Evolutionary conservation across 2,113 vertebrate genomes (phyloP).

Genomic region (Ovibos moschatus): DNA sequence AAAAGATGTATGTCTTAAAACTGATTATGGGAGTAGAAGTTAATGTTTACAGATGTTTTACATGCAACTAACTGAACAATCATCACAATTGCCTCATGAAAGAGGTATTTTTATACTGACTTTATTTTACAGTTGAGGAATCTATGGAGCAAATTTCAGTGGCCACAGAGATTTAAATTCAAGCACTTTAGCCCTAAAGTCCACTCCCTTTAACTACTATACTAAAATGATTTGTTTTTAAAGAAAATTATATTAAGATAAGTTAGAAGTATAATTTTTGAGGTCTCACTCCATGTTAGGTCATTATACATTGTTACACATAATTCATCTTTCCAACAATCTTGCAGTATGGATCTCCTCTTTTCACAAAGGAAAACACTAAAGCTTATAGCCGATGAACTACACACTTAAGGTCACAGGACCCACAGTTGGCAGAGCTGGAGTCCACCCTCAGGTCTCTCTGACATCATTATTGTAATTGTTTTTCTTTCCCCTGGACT

Average conservation of each 20-base stretch:
- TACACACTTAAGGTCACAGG: rapidly evolving
- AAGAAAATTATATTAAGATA: neutral
- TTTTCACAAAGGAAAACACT: neutral
- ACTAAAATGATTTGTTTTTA: neutral
- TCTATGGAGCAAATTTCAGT: neutral
- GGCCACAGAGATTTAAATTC: neutral
- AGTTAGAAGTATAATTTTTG: neutral
- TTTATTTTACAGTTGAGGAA: neutral
- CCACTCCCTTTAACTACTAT: neutral
- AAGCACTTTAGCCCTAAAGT: neutral
- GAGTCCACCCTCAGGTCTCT: neutral
- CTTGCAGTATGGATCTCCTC: neutral
- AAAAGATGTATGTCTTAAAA: neutral
- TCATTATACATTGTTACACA: neutral
- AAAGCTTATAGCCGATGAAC: neutral
- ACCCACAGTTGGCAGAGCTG: no score
- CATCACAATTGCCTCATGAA: neutral
- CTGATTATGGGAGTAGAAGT: neutral
- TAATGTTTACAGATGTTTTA: neutral
- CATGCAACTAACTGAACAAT: neutral
- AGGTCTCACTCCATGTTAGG: neutral
- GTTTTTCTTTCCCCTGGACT: neutral
- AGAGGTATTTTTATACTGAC: neutral
- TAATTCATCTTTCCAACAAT: neutral
- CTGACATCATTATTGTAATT: neutral